Conservation (phyloP, 1,140 invertebrate genomes). For the Watersipora subatra region DNA sequence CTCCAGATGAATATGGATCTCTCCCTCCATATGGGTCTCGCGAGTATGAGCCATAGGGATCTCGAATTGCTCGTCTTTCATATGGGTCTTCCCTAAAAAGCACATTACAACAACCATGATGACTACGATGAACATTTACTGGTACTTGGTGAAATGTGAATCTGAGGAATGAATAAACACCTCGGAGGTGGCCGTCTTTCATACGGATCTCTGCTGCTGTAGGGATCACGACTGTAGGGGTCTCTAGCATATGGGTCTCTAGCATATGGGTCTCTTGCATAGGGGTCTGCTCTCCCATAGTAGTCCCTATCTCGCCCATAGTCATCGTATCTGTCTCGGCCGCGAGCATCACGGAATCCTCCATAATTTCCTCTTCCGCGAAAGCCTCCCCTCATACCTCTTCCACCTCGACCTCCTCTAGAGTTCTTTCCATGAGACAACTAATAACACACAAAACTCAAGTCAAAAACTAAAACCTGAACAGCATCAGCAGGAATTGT, state of each 20-base stretch:
- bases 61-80: neutral
- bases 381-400: neutral
- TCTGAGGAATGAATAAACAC: neutral
- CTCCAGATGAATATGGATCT: neutral
- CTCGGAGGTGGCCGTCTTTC: neutral
- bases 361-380: neutral
- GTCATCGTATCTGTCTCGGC: neutral
- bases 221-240: neutral
- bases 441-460: too few species aligned
- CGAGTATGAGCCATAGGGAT: neutral
- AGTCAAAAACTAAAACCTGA: too few species aligned
- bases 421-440: neutral
- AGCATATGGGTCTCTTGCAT: neutral
- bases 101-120: neutral
- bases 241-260: neutral
- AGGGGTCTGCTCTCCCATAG: constrained; percentile 2
- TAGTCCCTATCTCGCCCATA: neutral
- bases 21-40: neutral
- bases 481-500: too few species aligned
- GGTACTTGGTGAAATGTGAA: neutral
- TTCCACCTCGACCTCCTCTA: neutral
- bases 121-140: neutral
- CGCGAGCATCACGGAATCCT: neutral
- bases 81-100: neutral
- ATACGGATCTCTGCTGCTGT: too few species aligned